These are phyloP conservation scores for Saccostrea glomerata DNA, from an alignment of 1,140 invertebrate genomes.

Conservation along the genomic window DNA sequence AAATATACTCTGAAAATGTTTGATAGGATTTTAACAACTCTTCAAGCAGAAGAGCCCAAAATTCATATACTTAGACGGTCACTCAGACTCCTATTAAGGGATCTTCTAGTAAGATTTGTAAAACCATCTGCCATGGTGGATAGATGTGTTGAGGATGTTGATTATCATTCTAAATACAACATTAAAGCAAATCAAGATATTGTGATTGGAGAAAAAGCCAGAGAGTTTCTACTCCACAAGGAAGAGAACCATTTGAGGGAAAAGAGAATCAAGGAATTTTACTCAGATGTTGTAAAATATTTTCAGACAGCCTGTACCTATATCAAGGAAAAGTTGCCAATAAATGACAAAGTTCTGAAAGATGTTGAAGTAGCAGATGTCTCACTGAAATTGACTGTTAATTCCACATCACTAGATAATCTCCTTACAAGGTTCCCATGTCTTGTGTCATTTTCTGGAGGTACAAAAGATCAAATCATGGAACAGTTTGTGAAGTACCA, in stretches of 20 bases:
- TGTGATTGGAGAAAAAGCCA: slow-evolving; percentile 54
- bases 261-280: slow-evolving; percentile 51
- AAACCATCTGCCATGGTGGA: slow-evolving; percentile 50
- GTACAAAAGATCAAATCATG: slow-evolving; percentile 14
- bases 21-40: slow-evolving; percentile 47
- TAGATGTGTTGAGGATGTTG: slow-evolving; percentile 46
- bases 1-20: slow-evolving; percentile 52
- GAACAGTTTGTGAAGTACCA: slow-evolving; percentile 53
- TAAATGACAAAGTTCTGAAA: slow-evolving; percentile 31
- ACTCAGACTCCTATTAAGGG: slow-evolving; percentile 45
- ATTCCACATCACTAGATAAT: slow-evolving; percentile 8
- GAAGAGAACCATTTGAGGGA: slow-evolving; percentile 56
- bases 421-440: slow-evolving; percentile 45
- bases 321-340: slow-evolving; percentile 47
- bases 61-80: slow-evolving; percentile 52
- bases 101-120: slow-evolving; percentile 51
- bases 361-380: slow-evolving; percentile 57
- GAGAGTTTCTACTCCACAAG: slow-evolving; percentile 47
- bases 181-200: slow-evolving; percentile 40
- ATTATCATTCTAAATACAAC: slow-evolving; percentile 42
- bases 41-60: slow-evolving; percentile 55
- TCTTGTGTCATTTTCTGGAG: slow-evolving; percentile 44
- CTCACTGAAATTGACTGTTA: neutral
- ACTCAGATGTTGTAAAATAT: slow-evolving; percentile 46
- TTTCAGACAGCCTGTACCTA: slow-evolving; percentile 47